phyloP scores from a whole-genome alignment of 1,140 invertebrate species.

The Oncopeltus fasciatus region DNA sequence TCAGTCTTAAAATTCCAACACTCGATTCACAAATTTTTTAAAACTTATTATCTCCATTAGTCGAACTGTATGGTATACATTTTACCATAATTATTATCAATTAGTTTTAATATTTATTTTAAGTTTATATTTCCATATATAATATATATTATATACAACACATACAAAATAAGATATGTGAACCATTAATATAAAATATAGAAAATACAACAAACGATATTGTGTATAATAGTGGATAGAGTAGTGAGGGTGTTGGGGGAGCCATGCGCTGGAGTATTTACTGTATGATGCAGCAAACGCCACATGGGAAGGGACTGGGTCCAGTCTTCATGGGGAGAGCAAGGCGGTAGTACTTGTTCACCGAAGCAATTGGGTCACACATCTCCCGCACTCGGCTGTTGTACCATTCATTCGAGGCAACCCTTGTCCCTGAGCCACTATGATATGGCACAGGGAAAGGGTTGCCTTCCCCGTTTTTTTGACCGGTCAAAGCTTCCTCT shows the following conservation, averaged over 20 bases:
- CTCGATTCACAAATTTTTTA: conserved; percentile 2
- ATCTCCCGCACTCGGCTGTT: conserved; percentile 13
- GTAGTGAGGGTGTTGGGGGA: not conserved
- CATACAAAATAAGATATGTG: conserved; percentile 16
- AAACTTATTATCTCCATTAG: not conserved
- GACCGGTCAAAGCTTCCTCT: conserved; percentile 23
- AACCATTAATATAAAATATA: conserved; percentile 15
- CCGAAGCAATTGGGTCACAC: conserved; percentile 19
- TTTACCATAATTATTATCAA: not conserved
- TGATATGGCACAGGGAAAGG: conserved; percentile 30
- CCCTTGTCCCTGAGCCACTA: conserved; percentile 24
- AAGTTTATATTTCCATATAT: conserved; percentile 4
- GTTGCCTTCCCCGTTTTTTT: conserved; percentile 31
- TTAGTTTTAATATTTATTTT: conserved; percentile 1
- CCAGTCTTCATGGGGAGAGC: conserved; percentile 9
- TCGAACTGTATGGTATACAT: not conserved
- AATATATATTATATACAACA: conserved; percentile 13
- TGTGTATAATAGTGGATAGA: not conserved
- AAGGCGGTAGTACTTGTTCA: conserved; percentile 21
- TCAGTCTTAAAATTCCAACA: conserved; percentile 12
- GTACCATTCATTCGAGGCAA: conserved; percentile 18
- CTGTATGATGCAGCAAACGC: conserved; percentile 25
- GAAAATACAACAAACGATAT: conserved; percentile 2
- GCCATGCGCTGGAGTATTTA: conserved; percentile 8
- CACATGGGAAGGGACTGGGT: conserved; percentile 19